Evolutionary conservation across 2,113 vertebrate genomes (phyloP).

Genomic region (Oncorhynchus clarkii): DNA sequence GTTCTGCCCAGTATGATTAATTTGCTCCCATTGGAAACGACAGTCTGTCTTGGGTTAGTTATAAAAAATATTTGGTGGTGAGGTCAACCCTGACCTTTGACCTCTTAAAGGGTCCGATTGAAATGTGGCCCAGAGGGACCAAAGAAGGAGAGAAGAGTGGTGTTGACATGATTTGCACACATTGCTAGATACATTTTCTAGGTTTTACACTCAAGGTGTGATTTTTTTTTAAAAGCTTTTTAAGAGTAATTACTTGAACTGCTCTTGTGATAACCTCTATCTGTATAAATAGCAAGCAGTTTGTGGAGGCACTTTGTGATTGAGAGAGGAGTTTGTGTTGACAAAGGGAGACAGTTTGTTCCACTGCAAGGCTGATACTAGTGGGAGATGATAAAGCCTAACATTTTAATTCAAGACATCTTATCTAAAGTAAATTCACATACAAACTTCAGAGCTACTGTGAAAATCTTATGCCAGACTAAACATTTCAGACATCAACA

Average conservation of each 20-base stretch:
- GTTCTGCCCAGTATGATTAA: too few relatives aligned
- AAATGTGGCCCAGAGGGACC: constrained; percentile 38
- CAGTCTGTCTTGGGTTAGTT: too few relatives aligned
- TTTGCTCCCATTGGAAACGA: too few relatives aligned
- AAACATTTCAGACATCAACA: background rate
- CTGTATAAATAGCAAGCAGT: background rate
- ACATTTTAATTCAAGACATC: constrained; percentile 24
- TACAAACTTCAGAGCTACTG: background rate
- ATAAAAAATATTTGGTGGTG: too few relatives aligned
- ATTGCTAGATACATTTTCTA: constrained; percentile 25
- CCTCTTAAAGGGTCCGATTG: constrained; percentile 24
- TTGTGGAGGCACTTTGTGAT: constrained; percentile 22
- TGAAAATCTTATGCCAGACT: background rate
- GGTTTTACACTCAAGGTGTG: constrained; percentile 15
- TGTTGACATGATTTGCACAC: constrained; percentile 69
- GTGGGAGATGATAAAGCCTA: constrained; percentile 45
- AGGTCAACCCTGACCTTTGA: background rate
- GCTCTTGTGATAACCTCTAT: constrained; percentile 26
- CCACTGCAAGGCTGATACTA: constrained; percentile 10
- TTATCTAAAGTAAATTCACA: background rate
- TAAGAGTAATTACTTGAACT: constrained; percentile 60
- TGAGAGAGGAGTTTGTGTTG: constrained; percentile 25
- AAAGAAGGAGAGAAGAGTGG: constrained; percentile 54
- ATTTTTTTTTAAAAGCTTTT: constrained; percentile 30
- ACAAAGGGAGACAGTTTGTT: constrained; percentile 51